These are phyloP conservation scores for Nymphalis urticae DNA, from an alignment of 2,888 invertebrate genomes.

Conservation along the genomic window DNA sequence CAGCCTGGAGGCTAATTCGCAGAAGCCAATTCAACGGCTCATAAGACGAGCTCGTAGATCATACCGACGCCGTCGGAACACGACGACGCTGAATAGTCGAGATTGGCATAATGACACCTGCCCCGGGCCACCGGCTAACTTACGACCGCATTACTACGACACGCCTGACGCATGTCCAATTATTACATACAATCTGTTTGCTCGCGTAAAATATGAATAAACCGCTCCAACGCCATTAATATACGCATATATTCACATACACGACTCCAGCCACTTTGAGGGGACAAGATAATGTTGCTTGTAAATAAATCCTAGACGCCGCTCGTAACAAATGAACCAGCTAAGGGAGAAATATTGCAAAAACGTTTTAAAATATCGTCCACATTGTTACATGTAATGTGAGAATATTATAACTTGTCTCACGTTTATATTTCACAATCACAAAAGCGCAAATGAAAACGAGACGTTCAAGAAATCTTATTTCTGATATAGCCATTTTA, in stretches of 20 bases:
- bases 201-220: constrained; percentile 76
- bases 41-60: constrained; percentile 70
- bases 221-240: constrained; percentile 62
- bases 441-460: constrained; percentile 5
- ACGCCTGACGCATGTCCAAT: constrained; percentile 78
- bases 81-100: constrained; percentile 65
- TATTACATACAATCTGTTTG: constrained; percentile 76
- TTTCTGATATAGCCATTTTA: not conserved
- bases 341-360: constrained; percentile 73
- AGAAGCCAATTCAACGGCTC: constrained; percentile 60
- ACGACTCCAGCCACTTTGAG: constrained; percentile 50
- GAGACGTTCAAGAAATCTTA: not conserved
- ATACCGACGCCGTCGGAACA: constrained; percentile 51
- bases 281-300: constrained; percentile 74
- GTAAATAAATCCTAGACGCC: constrained; percentile 70
- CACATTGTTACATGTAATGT: constrained; percentile 62
- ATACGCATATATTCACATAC: constrained; percentile 33
- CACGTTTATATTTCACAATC: not conserved
- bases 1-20: constrained; percentile 46
- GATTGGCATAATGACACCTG: constrained; percentile 77
- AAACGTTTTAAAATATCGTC: constrained; percentile 67
- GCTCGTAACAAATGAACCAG: constrained; percentile 68
- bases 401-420: constrained; percentile 45
- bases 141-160: constrained; percentile 76
- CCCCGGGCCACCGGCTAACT: constrained; percentile 67